phyloP scores from a whole-genome alignment of 2,113 vertebrate genomes.

The Ramphastos sulfuratus region DNA sequence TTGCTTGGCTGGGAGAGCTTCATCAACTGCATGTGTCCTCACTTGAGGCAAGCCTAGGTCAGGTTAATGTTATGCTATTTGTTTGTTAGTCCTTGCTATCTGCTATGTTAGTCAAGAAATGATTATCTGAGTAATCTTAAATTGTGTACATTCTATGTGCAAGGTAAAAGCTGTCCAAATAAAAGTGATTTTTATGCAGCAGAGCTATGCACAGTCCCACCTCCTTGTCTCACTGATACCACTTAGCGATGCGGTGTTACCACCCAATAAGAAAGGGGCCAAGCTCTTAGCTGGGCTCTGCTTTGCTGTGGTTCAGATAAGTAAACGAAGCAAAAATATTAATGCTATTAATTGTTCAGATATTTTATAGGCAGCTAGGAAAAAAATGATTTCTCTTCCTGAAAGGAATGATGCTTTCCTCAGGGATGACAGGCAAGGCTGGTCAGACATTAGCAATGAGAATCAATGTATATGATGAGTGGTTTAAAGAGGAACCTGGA shows the following conservation, averaged over 20 bases:
- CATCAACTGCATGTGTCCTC: accelerated
- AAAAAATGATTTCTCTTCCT: not conserved
- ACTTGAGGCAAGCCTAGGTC: accelerated
- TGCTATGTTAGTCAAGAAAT: not conserved
- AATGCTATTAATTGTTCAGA: not conserved
- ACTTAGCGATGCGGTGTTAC: not conserved
- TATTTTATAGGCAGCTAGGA: not conserved
- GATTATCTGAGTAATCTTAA: not conserved
- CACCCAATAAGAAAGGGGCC: not conserved
- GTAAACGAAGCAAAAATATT: not conserved
- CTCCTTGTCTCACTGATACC: not conserved
- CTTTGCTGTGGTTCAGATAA: not conserved
- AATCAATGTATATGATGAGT: not conserved
- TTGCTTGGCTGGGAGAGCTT: not conserved
- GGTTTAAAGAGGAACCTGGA: not conserved
- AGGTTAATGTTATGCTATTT: not conserved
- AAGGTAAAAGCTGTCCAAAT: not conserved
- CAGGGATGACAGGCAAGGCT: not conserved
- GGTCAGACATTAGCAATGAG: not conserved
- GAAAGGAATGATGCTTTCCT: not conserved
- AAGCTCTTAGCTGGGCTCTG: not conserved
- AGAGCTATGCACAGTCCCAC: not conserved
- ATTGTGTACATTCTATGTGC: accelerated
- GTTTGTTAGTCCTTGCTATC: not conserved
- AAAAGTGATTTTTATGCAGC: not conserved